Evolutionary conservation across 1,140 invertebrate genomes (phyloP), one percentile per base, ranked within the genome.

Genomic region (Megalopta genalis): DNA sequence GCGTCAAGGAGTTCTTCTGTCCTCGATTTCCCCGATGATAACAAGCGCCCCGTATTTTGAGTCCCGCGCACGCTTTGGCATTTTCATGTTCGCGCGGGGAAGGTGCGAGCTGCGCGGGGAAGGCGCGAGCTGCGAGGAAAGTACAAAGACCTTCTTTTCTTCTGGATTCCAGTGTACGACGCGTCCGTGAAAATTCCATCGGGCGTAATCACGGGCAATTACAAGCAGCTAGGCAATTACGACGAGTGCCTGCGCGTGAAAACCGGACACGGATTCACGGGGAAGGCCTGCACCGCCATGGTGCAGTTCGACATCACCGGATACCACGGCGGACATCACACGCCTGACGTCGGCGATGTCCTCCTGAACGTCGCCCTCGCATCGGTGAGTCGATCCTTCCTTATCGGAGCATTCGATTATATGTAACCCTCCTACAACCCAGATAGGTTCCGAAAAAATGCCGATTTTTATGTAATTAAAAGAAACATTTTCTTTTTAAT

Each of bases 211-310:
- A 91, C 90, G 32, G 93, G 93, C 0, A 93, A 93, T 83, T 86
- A 90, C 14, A 90, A 90, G 68, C 91, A 92, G 66, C 86, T 93
- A n/a, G 93, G 93, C 23, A 93, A 94, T 86, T 94, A 92, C 83
- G 92, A 93, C 78, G 91, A 93, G 81, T 94, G 94, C 70, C 66
- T 94, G 10, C 57, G 80, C 60, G 86, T 92, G 9, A 82, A 84
- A 62, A 91, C 74, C 52, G 77, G 73, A 37, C 77, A 88, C 37
- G 85, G 81, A 59, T 90, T 91, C 68, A 62, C 81, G 21, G 89
- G 88, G 0, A 87, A 92, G 68, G 89, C 90, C n/a, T 91, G 90
- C 70, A 90, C 78, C 27, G 85, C 77, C 32, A 77, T 54, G 21
- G 86, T 91, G 18, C 83, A 84, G 63, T 91, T 91, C 64, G 76